phyloP scores from a whole-genome alignment of 2,888 invertebrate species.

The Blastobasis adustella region DNA sequence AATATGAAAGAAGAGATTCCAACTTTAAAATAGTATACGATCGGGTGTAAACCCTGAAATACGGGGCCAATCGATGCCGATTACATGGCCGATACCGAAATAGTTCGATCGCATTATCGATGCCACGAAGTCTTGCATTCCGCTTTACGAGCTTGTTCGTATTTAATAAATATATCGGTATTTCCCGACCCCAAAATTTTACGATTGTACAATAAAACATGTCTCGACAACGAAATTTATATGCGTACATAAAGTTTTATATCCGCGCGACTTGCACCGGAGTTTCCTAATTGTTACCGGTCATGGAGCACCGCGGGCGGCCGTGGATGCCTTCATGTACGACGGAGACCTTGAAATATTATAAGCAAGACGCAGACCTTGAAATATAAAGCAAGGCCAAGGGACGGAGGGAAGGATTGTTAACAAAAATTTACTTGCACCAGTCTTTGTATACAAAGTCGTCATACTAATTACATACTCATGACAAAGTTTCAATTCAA shows the following conservation, averaged over 20 bases:
- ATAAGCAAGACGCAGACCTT: no score
- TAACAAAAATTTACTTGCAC: no score
- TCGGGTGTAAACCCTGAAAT: no score
- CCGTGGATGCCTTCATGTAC: background rate
- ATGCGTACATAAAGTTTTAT: conserved; percentile 74
- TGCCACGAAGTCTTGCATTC: conserved; percentile 64
- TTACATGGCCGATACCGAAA: conserved; percentile 27
- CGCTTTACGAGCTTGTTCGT: conserved; percentile 69
- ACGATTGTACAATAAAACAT: conserved; percentile 71
- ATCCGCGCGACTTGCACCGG: conserved; percentile 66
- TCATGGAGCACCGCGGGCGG: conserved; percentile 52
- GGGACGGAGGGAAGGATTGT: no score
- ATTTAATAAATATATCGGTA: conserved; percentile 74
- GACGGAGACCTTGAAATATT: no score
- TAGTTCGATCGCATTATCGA: conserved; percentile 61
- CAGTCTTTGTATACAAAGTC: no score
- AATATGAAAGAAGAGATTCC: no score
- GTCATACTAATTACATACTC: no score
- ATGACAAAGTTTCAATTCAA: no score
- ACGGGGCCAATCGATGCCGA: no score
- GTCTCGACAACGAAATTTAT: conserved; percentile 74
- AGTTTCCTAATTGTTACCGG: conserved; percentile 67
- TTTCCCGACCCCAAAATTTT: conserved; percentile 70
- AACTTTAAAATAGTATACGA: no score
- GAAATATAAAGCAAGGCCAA: no score